Evolutionary conservation across 2,888 invertebrate species (phyloP).

Genomic region (Ormyrus labotus): DNA sequence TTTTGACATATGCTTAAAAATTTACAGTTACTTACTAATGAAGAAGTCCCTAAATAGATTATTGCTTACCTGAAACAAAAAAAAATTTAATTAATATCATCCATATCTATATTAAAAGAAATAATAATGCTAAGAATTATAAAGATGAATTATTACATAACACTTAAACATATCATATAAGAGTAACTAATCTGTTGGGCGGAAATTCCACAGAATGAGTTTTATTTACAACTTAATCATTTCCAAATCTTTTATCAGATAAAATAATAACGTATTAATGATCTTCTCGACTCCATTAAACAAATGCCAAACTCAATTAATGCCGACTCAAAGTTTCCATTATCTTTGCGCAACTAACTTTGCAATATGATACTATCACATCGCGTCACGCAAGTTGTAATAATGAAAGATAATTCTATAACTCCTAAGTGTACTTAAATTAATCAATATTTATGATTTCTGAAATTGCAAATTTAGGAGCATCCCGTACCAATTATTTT

Average conservation of each 20-base stretch:
- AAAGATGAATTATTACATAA: neutral
- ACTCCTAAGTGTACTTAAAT: neutral
- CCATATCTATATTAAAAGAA: neutral
- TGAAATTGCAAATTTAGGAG: too few species aligned
- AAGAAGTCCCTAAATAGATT: too few species aligned
- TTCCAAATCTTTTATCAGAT: constrained; percentile 4
- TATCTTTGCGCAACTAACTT: constrained; percentile 44
- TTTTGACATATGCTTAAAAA: too few species aligned
- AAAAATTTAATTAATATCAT: neutral
- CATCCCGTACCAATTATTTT: too few species aligned
- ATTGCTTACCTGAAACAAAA: constrained; percentile 36
- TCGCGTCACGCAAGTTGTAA: constrained; percentile 25
- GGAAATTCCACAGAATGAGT: too few species aligned
- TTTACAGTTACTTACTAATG: too few species aligned
- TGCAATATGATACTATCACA: constrained; percentile 40
- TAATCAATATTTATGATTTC: too few species aligned
- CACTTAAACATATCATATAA: neutral
- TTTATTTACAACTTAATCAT: neutral
- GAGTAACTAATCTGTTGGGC: neutral
- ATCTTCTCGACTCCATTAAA: constrained; percentile 48
- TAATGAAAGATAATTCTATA: constrained; percentile 34
- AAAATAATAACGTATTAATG: constrained; percentile 30
- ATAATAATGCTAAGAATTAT: neutral
- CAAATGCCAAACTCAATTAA: constrained; percentile 52
- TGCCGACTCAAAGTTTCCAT: constrained; percentile 38